A percentile compares a stretch with the other conserved stretches of the same genome.
phyloP scores from a whole-genome alignment of 2,888 invertebrate genomes.

The Proisotoma minuta region DNA sequence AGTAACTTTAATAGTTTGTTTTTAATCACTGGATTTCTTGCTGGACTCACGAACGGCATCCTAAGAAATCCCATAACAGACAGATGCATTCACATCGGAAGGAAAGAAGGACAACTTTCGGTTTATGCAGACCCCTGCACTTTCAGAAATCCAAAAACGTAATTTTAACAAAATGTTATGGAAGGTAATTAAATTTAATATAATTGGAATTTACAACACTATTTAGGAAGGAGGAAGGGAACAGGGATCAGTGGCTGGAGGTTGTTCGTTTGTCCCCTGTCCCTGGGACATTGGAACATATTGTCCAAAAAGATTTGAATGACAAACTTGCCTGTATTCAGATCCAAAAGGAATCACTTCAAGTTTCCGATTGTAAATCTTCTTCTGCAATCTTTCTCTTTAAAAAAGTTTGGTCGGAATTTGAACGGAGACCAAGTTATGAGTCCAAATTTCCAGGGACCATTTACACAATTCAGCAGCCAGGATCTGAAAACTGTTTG shows the following conservation, averaged over 20 bases:
- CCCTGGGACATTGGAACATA: not conserved
- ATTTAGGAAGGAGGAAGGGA: not conserved
- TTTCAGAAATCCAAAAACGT: not conserved
- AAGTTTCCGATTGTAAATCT: not conserved
- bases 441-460: not conserved
- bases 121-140: not conserved
- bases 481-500: not conserved
- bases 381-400: not conserved
- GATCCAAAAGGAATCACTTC: not conserved
- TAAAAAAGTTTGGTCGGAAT: not conserved
- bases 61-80: constrained; percentile 1
- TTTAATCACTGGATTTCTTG: not conserved
- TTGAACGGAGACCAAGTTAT: not conserved
- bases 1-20: not conserved
- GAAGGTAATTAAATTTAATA: no score
- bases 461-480: constrained; percentile 6
- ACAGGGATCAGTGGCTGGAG: not conserved
- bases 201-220: no score
- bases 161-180: no score
- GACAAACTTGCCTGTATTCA: constrained; percentile 1
- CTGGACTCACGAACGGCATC: not conserved
- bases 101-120: not conserved
- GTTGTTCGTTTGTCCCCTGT: not conserved
- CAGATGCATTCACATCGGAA: not conserved
- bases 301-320: not conserved